Evolutionary conservation across 2,888 invertebrate genomes (phyloP), one percentile per base, ranked within the genome.

Genomic region (Meliscaeva auricollis): DNA sequence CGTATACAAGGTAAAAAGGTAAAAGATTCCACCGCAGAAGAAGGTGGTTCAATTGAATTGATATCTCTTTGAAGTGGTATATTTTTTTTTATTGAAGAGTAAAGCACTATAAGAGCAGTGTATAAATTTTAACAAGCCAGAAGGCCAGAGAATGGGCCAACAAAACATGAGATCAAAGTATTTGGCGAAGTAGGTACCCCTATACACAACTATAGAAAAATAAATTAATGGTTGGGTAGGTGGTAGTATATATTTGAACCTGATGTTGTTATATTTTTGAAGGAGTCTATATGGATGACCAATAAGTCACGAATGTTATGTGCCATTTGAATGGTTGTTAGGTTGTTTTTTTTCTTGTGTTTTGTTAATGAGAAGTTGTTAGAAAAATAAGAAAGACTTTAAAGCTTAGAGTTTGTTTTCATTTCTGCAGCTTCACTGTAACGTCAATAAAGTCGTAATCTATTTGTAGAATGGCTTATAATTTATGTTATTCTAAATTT

Each of bases 11-110:
- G 46, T 13, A 58, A 62, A 46, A 48, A 60, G 60, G 15, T n/a
- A 35, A 70, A 58, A 38, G 41, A 48, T 48, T 48, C 64, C 46
- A n/a, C 64, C 76, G 52, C 72, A 60, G 72, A 62, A 66, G 44
- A 75, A 60, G 73, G 64, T 72, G 75, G 46, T 58, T 75, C 79
- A 84, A 84, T 84, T 76, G 68, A 84, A 78, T 83, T 78, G 78
- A 58, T 74, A 77, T 81, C 70, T 58, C 52, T 60, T 62, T 70
- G 70, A 56, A 75, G 75, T 62, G 52, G 80, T 56, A 17, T 56
- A 17, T 13, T 41, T 13, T 41, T 11, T n/a, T 41, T 41, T 41
- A 3, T 41, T 41, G 41, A 30, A 13, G 48, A 72, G 66, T 58
- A 50, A 15, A 64, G 52, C 22, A 38, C 60, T 60, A 3, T 26